These are phyloP conservation scores for Etheostoma perlongum DNA, from an alignment of 2,797 vertebrate genomes.

Conservation along the genomic window DNA sequence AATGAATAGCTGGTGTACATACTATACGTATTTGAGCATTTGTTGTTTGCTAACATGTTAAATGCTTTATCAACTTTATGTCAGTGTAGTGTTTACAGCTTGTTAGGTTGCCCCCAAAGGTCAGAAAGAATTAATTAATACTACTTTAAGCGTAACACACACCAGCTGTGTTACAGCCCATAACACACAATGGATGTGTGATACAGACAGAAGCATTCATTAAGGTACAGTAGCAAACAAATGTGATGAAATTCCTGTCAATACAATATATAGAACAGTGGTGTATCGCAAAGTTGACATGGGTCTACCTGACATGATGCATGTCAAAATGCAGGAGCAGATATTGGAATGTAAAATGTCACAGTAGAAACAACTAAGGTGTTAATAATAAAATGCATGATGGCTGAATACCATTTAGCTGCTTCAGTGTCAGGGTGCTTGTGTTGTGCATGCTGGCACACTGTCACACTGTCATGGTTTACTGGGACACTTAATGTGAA, in stretches of 20 bases:
- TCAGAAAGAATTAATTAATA: too few relatives aligned
- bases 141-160: background rate
- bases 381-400: background rate
- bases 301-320: too few relatives aligned
- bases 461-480: too few relatives aligned
- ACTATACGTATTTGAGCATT: background rate
- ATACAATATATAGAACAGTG: too few relatives aligned
- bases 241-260: background rate
- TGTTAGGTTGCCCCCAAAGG: background rate
- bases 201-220: background rate
- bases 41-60: background rate
- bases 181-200: background rate
- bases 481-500: too few relatives aligned
- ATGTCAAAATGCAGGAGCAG: too few relatives aligned
- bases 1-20: background rate
- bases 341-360: background rate
- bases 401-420: too few relatives aligned
- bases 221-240: background rate
- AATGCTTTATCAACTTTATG: background rate
- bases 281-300: too few relatives aligned
- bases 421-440: too few relatives aligned
- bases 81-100: background rate
- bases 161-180: background rate
- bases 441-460: too few relatives aligned
- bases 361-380: background rate